Evolutionary conservation across 2,888 invertebrate genomes (phyloP), one percentile per base, ranked within the genome.

Genomic region (Phengaris alcon): DNA sequence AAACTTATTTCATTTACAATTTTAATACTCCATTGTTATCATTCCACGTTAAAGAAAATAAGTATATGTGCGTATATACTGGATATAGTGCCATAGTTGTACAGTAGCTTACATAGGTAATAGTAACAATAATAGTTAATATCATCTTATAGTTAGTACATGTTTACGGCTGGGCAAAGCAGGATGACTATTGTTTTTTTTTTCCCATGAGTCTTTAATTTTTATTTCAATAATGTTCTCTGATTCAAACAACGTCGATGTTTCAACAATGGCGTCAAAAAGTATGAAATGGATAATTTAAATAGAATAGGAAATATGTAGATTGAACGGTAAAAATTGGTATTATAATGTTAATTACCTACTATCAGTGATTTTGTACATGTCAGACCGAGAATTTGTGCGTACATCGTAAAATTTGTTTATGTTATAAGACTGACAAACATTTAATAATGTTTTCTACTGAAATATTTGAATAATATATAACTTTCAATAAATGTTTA

Each of bases 11-110:
- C 68, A 73, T 78, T 77, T 78, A 78, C 78, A 77, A 76, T 79
- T 79, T 79, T 78, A 75, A 73, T 73, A 81, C 80, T 81, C 80
- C 82, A 80, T 77, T 82, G 79, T 80, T 81, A 80, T 80, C 82
- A 84, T 82, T 83, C 82, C 82, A 80, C 77, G 77, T 78, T 80
- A 79, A 74, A 69, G 80, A 77, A 78, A 78, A 76, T 81, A 81
- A 78, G 78, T 79, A 80, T 78, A 75, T 79, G 78, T 80, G 80
- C 77, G 76, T 79, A 77, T 78, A 78, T 81, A 79, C 77, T 81
- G 78, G 81, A 80, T 81, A 82, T 82, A 84, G 85, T 85, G 85
- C 85, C 85, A 85, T 85, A 84, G 83, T 82, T 83, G 80, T 83
- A 83, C 79, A 83, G 82, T 82, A 82, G 82, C 79, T 78, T 80